Percentiles rank a stretch among this genome's conserved stretches.
Evolutionary conservation across 2,797 vertebrate species (phyloP).

Genomic region (Leucoraja ocellata): DNA sequence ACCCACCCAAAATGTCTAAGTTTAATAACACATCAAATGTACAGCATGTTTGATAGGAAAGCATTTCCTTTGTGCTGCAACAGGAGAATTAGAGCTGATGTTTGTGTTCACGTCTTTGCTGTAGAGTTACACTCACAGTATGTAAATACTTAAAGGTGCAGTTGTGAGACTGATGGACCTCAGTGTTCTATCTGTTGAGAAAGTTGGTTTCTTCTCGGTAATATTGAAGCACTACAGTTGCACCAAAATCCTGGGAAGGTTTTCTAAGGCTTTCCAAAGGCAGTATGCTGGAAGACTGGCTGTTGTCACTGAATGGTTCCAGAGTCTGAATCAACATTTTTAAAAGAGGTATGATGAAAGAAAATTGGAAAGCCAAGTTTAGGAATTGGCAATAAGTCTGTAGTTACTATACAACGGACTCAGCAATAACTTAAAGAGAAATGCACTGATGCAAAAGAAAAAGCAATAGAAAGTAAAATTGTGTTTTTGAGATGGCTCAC

Average conservation of each 20-base stretch:
- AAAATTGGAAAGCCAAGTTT: neutral
- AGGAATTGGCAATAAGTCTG: neutral
- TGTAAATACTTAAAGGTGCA: too few relatives aligned
- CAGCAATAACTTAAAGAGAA: neutral
- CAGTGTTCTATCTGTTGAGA: neutral
- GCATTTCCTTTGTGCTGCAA: too few relatives aligned
- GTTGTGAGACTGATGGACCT: neutral
- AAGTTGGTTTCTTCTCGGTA: too few relatives aligned
- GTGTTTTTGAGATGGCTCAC: neutral
- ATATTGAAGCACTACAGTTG: neutral
- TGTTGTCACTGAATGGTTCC: neutral
- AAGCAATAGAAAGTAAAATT: constrained; percentile 20
- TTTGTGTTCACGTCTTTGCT: too few relatives aligned
- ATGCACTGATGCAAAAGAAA: neutral
- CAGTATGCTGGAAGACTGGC: neutral
- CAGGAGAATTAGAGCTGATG: too few relatives aligned
- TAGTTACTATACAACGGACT: neutral
- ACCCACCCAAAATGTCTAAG: too few relatives aligned
- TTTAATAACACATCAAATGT: too few relatives aligned
- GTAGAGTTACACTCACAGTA: too few relatives aligned
- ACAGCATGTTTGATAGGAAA: too few relatives aligned
- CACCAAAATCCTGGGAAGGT: neutral
- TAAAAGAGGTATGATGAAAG: neutral
- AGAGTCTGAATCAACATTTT: neutral
- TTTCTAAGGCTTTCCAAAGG: neutral